Base-by-base conservation (phyloP, 53 echinoderm and acorn worm species). In the Temnopleurus reevesii region DNA sequence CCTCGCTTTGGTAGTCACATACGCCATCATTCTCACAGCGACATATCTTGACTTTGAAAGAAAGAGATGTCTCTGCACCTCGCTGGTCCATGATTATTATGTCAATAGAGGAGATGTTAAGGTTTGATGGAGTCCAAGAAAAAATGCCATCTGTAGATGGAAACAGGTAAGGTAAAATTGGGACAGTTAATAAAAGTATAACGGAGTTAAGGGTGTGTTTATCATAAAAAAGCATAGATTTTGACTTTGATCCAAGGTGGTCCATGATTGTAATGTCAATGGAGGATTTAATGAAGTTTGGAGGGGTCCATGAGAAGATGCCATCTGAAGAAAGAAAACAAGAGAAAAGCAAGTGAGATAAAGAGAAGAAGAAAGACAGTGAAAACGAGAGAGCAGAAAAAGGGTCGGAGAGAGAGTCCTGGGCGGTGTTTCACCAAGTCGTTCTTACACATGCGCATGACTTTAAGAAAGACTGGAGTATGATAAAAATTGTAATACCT, bases 21-120 rank as follows among this genome's bases (percentile, higher is more conserved):
- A 76, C 77, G 12, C 94, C 94, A 3, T 60, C 91, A 76, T 92
- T 92, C 44, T 92, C 64, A 27, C 94, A 94, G 31, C 46, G 89
- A 41, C 94, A 94, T 0, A 94, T 33, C 27, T 59, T 58, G 71
- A 94, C 94, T 25, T 47, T 46, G 79, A 24, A 79, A 5, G 71
- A 71, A n/a, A 71, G 10, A 25, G 71, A 38, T 18, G 71, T 41
- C 71, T 38, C 71, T n/a, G 71, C 71, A 8, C 71, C 71, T 41
- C 71, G 71, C 21, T 43, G 8, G 49, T 79, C 79, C 46, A 15
- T 49, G 0, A 30, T 47, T 10, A 79, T 49, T 35, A 79, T 79
- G 12, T 79, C 79, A 29, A 79, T 49, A 10, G 79, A 47, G 17
- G 49, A 27, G 2, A 79, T 41, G 28, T 79, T 49, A 10, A 79